Evolutionary conservation across 2,113 vertebrate genomes (phyloP).

Genomic region (Dissostichus mawsoni): DNA sequence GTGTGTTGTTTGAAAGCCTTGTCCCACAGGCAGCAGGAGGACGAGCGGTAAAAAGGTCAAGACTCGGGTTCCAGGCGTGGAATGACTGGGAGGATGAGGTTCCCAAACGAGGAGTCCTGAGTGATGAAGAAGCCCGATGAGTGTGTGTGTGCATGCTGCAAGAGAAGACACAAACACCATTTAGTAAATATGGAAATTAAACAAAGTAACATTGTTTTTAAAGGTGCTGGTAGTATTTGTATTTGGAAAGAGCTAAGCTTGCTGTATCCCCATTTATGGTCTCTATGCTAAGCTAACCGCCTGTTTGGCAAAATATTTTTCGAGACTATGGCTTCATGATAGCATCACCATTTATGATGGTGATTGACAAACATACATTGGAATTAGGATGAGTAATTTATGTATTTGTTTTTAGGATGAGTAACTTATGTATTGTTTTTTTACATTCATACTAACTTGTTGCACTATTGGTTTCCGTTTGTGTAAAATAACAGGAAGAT

Average conservation of each 20-base stretch:
- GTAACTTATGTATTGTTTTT: too few species aligned
- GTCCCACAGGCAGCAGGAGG: background rate
- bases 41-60: conserved; percentile 88
- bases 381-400: too few species aligned
- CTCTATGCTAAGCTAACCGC: background rate
- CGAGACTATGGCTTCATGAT: background rate
- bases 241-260: background rate
- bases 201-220: too few species aligned
- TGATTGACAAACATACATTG: background rate
- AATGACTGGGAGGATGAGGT: conserved; percentile 95
- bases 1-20: conserved; percentile 1
- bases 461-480: background rate
- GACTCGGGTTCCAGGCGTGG: conserved; percentile 92
- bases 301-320: background rate
- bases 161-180: conserved; percentile 25
- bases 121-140: conserved; percentile 98
- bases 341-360: background rate
- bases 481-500: background rate
- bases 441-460: background rate
- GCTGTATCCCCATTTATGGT: background rate
- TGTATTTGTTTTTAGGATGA: too few species aligned
- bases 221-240: background rate
- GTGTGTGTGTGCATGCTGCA: conserved; percentile 94
- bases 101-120: conserved; percentile 96
- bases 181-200: background rate